phyloP scores from a whole-genome alignment of 92 coral and sea anemone species.

The Epizoanthus illoricatus region DNA sequence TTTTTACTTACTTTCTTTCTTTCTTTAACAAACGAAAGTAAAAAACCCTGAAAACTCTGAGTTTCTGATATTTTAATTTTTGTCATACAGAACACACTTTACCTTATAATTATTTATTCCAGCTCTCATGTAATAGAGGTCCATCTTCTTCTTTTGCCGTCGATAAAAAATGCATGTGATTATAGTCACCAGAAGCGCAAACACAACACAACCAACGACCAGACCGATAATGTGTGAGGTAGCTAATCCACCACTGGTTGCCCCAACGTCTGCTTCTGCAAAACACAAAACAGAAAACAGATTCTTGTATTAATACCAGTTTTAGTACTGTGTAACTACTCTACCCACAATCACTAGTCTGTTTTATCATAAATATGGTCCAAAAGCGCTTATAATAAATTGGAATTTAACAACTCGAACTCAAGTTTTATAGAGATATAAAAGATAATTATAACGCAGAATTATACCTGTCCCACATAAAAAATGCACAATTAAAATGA shows the following conservation, averaged over 20 bases:
- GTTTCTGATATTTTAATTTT: no score
- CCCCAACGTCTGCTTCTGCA: neutral
- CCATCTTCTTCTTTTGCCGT: conserved; percentile 71
- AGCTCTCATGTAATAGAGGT: conserved; percentile 60
- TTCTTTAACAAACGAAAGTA: neutral
- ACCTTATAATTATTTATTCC: conserved; percentile 70
- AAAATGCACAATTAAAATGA: no score
- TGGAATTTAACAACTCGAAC: no score
- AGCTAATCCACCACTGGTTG: neutral
- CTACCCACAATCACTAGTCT: no score
- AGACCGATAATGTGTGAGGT: conserved; percentile 56
- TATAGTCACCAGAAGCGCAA: conserved; percentile 49
- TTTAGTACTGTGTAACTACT: neutral
- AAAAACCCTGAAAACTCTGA: neutral
- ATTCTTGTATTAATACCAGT: neutral
- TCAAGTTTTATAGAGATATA: no score
- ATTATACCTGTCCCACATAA: no score
- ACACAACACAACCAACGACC: conserved; percentile 48
- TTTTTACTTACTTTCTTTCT: no score
- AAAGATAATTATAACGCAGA: no score
- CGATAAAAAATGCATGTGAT: conserved; percentile 55
- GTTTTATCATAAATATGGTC: no score
- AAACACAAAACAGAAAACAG: neutral
- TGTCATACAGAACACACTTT: neutral
- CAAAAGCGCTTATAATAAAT: no score